Base-by-base conservation (phyloP, 35 echinoderm and acorn worm species). In the Strongylocentrotus purpuratus region DNA sequence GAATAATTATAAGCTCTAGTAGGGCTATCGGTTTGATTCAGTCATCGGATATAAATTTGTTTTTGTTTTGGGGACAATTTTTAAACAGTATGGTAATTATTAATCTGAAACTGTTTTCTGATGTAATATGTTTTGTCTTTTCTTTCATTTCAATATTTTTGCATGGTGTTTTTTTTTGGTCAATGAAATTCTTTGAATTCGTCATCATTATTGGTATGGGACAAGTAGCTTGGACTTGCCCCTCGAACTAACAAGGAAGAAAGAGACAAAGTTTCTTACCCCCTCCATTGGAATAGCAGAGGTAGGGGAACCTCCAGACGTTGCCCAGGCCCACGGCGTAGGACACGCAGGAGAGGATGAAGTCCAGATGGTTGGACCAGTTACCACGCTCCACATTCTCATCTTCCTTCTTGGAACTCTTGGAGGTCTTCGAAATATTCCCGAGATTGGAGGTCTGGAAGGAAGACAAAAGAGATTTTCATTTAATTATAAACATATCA, bases 211-310 rank as follows among this genome's bases (percentile, higher is more conserved):
- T n/a, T n/a, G n/a, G 50, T 58, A 58, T 58, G 50, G 50, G 50
- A 58, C 50, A 12, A 10, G 52, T 59, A 59, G 17, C 52, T 59
- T 59, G 52, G 35, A 1, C 35, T 41, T 41, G 35, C 35, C 35
- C 3, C 35, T 41, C 3, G 0, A 41, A 41, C 35, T 41, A 41
- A 41, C 35, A 41, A n/a, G 18, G 8, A 28, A 28, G 22, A 78
- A 78, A 28, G 25, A 3, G 25, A 78, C 25, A 4, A 22, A 78
- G 65, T 25, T 33, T 41, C 95, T 96, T 92, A 96, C 96, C 96
- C 41, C 96, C 96, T 31, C 96, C 96, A 85, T 96, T 96, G 50
- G 91, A 86, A 47, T 96, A 96, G 65, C 96, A 96, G n/a, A 96
- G 94, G 87, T 96, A 96, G 7, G 96, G 96, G 47, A 96, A 96